Percentiles rank a stretch among this genome's conserved stretches.
Conservation (phyloP, 2,113 vertebrate genomes). For the Mobula hypostoma region DNA sequence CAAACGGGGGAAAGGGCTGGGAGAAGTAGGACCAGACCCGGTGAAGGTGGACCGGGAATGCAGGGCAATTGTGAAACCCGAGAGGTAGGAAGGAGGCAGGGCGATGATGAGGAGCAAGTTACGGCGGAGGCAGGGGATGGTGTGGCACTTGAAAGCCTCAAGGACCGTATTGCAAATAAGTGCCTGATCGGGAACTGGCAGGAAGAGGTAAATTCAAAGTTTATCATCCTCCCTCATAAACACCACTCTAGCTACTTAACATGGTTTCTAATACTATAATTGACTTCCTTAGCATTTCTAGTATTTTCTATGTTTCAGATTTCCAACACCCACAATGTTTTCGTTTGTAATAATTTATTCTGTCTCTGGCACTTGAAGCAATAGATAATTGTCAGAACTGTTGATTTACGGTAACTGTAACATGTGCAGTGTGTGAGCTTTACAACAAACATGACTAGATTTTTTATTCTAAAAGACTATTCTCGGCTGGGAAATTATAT, state of each 20-base stretch:
- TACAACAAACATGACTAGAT: neutral
- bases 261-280: too few relatives aligned
- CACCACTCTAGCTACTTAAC: too few relatives aligned
- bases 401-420: neutral
- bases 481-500: neutral
- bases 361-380: too few relatives aligned
- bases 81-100: neutral
- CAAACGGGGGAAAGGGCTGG: neutral
- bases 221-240: too few relatives aligned
- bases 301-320: too few relatives aligned
- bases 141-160: neutral
- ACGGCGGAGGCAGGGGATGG: too few relatives aligned
- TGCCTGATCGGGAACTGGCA: constrained; percentile 28
- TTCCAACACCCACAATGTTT: too few relatives aligned
- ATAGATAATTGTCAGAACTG: too few relatives aligned
- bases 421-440: neutral
- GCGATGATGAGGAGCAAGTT: neutral
- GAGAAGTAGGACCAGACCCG: neutral
- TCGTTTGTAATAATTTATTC: too few relatives aligned
- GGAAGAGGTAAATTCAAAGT: constrained; percentile 14
- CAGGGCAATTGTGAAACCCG: neutral
- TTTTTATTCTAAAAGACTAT: neutral
- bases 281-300: too few relatives aligned
- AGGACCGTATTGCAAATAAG: neutral
- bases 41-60: neutral